Conservation (phyloP, 1,140 invertebrate species). For the Charaxes varanes region DNA sequence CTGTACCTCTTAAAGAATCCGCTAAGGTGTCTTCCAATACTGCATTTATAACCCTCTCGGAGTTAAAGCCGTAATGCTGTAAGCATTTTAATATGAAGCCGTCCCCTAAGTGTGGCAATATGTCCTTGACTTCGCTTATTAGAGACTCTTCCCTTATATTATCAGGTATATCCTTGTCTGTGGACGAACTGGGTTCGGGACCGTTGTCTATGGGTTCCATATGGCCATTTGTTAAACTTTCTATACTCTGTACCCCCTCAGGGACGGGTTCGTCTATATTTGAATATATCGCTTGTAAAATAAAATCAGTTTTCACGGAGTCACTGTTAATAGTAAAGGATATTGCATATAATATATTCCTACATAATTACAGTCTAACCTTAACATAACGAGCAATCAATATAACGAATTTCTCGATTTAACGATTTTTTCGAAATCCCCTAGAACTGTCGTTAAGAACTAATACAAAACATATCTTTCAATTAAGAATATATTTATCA, state of each 20-base stretch:
- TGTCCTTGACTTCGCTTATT: conserved; percentile 83
- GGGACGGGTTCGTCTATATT: conserved; percentile 50
- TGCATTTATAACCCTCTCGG: conserved; percentile 85
- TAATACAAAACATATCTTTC: too few relatives aligned
- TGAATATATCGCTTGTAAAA: conserved; percentile 70
- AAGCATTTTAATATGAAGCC: conserved; percentile 83
- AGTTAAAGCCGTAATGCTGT: conserved; percentile 82
- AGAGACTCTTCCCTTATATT: conserved; percentile 75
- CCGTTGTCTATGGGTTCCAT: conserved; percentile 34
- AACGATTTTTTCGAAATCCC: too few relatives aligned
- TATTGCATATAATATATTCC: conserved; percentile 4
- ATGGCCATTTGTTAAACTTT: conserved; percentile 43
- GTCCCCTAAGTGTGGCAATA: conserved; percentile 86
- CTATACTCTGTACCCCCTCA: conserved; percentile 25
- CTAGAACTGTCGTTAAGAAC: too few relatives aligned
- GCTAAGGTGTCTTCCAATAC: conserved; percentile 81
- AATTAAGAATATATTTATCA: too few relatives aligned
- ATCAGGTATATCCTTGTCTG: conserved; percentile 57
- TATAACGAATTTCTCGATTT: too few relatives aligned
- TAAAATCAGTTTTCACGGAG: conserved; percentile 75
- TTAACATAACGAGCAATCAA: too few relatives aligned
- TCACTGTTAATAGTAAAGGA: conserved; percentile 69
- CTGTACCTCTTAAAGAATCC: conserved; percentile 45
- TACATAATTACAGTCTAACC: too few relatives aligned
- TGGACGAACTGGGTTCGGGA: conserved; percentile 38